Base-by-base conservation (phyloP, 2,888 invertebrate species). In the Parochlus steinenii region DNA sequence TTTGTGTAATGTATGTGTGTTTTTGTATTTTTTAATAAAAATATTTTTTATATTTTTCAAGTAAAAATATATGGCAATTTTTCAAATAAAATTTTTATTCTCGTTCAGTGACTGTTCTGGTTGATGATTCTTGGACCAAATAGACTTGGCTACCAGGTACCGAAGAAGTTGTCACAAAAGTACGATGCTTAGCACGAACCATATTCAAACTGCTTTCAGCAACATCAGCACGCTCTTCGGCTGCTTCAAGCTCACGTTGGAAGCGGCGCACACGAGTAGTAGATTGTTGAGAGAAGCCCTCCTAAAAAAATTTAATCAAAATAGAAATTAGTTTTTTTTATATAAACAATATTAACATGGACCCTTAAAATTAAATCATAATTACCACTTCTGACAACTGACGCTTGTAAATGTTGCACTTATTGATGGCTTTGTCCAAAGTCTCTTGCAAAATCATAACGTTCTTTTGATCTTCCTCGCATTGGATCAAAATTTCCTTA, bases 101-200 rank as follows among this genome's bases (percentile, higher is more conserved):
- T 6, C 10, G 6, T 22, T 43, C 42, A 39, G 52, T 52, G 54
- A 71, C 63, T 53, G 70, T 70, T 54, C 70, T 59, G 52, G 41
- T 77, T 58, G 79, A 75, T n/a, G n/a, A n/a, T 65, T 85, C 85
- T 66, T 83, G 82, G 47, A 86, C 85, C 61, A 86, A 70, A 65
- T 85, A 85, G 51, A 86, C 83, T 65, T 82, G 82, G 55, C 85
- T 85, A 52, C 86, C 86, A 62, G 87, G 87, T 52, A 86, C 81
- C 49, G 82, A 75, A 61, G 81, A 83, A 61, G 87, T 86, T 69
- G 89, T 89, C 55, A 90, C 89, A 65, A 90, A 90, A 61, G 89
- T 86, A 69, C 93, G 89, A 71, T 93, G 93, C 71, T 95, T 93
- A 67, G 93, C 89, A 54, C 93, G 81, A 69, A 93, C 90, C 62